These are phyloP conservation scores for Rhopalosiphum nymphaeae DNA, from an alignment of 2,888 invertebrate species.

Conservation along the genomic window DNA sequence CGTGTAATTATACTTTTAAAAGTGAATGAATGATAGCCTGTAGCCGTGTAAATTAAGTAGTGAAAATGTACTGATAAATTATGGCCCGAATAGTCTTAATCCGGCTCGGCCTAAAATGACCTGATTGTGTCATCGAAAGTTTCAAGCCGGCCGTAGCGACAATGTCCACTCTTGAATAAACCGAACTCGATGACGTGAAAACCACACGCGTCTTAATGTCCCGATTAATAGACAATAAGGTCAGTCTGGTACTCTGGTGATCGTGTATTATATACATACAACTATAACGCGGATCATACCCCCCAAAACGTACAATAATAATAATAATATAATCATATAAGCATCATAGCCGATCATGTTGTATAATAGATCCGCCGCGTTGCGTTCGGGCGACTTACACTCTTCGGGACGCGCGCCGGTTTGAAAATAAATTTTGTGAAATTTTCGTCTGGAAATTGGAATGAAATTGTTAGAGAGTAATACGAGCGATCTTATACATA, in stretches of 20 bases:
- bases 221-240: not conserved
- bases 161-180: not conserved
- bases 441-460: not conserved
- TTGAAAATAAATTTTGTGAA: not conserved
- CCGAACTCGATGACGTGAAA: not conserved
- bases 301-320: too few species aligned
- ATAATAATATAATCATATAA: not conserved
- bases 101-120: constrained; percentile 1
- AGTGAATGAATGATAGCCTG: not conserved
- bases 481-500: not conserved
- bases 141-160: not conserved
- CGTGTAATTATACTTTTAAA: not conserved
- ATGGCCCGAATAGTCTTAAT: not conserved
- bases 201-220: not conserved
- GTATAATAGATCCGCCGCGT: not conserved
- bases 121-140: constrained; percentile 6
- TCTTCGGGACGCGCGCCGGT: not conserved
- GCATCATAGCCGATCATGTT: not conserved
- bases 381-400: not conserved
- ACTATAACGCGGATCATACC: too few species aligned
- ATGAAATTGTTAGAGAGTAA: not conserved
- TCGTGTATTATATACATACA: not conserved
- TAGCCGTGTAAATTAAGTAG: not conserved
- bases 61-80: not conserved
- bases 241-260: not conserved